Evolutionary conservation across 2,888 invertebrate genomes (phyloP).

Genomic region (Hirtodrosophila confusa): DNA sequence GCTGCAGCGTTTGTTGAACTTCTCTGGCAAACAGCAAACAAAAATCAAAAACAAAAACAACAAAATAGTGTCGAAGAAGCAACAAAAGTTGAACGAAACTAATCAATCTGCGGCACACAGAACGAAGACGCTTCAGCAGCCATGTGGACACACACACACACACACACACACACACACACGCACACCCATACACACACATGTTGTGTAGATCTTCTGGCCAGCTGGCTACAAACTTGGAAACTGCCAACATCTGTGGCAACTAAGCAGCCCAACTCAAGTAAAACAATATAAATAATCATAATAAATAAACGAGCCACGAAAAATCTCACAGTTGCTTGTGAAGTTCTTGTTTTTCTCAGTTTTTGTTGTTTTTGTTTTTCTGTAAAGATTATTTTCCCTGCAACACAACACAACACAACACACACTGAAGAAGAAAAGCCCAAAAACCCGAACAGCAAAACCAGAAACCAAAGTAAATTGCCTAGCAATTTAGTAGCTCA

Average conservation of each 20-base stretch:
- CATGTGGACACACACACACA: constrained; percentile 34
- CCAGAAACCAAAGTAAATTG: constrained; percentile 40
- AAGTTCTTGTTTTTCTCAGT: constrained; percentile 24
- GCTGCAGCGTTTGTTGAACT: constrained; percentile 67
- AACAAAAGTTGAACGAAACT: constrained; percentile 61
- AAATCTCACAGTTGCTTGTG: constrained; percentile 75
- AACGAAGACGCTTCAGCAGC: constrained; percentile 10
- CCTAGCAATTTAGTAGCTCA: constrained; percentile 44
- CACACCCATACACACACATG: constrained; percentile 20
- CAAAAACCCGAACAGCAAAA: constrained; percentile 21
- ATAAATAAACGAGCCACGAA: constrained; percentile 79
- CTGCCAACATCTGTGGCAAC: constrained; percentile 72
- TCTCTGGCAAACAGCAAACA: constrained; percentile 31
- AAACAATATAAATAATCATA: constrained; percentile 80
- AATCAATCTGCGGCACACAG: constrained; percentile 64
- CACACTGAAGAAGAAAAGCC: constrained; percentile 11
- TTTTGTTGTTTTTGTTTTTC: background rate
- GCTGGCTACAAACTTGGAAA: constrained; percentile 42
- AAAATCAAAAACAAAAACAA: constrained; percentile 13
- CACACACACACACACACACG: constrained; percentile 11
- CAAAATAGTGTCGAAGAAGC: constrained; percentile 37
- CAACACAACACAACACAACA: too few species aligned
- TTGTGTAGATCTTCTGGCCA: constrained; percentile 18
- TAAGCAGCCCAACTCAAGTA: constrained; percentile 59
- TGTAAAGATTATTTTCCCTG: constrained; percentile 33